phyloP scores from a whole-genome alignment of 2,888 invertebrate genomes.

The Camptogramma bilineatum region DNA sequence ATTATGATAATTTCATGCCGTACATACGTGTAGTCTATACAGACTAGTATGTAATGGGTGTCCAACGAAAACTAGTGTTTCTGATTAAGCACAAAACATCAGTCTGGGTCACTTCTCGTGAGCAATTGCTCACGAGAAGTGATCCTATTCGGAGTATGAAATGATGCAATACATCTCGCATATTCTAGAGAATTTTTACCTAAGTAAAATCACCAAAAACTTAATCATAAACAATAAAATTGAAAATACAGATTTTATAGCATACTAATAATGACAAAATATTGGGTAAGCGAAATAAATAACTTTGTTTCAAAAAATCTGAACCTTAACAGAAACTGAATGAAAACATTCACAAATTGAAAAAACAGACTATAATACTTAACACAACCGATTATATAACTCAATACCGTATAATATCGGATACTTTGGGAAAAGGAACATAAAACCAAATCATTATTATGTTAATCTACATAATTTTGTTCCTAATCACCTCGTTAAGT shows the following conservation, averaged over 20 bases:
- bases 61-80: conserved; percentile 1
- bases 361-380: conserved; percentile 13
- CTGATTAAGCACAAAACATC: conserved; percentile 10
- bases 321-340: background rate
- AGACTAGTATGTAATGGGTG: background rate
- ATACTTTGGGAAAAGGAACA: conserved; percentile 25
- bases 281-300: no score
- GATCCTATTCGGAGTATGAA: background rate
- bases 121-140: background rate
- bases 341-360: background rate
- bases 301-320: no score
- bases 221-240: no score
- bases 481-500: conserved; percentile 40
- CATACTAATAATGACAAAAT: no score
- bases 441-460: conserved; percentile 41
- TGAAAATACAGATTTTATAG: background rate
- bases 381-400: conserved; percentile 26
- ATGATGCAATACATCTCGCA: background rate
- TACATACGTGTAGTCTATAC: background rate
- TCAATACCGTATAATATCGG: conserved; percentile 23
- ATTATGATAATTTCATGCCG: no score
- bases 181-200: no score
- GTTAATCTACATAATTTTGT: conserved; percentile 41
- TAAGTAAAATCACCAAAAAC: background rate
- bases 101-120: background rate